Evolutionary conservation across 1,140 invertebrate genomes (phyloP).

Genomic region (Calephelis nemesis): DNA sequence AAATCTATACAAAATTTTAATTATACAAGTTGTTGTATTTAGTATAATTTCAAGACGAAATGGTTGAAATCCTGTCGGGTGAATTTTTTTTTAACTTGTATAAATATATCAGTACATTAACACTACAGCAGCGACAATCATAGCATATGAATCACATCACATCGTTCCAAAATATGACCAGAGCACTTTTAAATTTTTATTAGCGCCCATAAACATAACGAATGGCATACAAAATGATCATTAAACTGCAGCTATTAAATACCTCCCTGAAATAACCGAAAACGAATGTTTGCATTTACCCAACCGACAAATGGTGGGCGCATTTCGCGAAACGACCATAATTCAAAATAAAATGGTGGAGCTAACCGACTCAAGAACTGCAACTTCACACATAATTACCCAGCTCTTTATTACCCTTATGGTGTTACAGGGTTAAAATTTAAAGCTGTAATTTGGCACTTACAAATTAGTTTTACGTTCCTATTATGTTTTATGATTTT

Average conservation of each 20-base stretch:
- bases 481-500: too few relatives aligned
- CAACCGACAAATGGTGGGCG: conserved; percentile 39
- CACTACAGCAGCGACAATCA: background rate
- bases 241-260: conserved; percentile 58
- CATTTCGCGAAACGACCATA: conserved; percentile 42
- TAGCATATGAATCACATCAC: conserved; percentile 4
- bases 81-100: too few relatives aligned
- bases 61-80: too few relatives aligned
- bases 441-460: too few relatives aligned
- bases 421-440: conserved; percentile 7
- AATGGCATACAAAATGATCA: conserved; percentile 52
- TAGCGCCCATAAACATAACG: conserved; percentile 52
- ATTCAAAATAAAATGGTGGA: conserved; percentile 45
- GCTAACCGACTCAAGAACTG: conserved; percentile 41
- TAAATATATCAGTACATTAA: background rate
- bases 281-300: conserved; percentile 48
- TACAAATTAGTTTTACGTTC: too few relatives aligned
- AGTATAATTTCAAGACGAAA: too few relatives aligned
- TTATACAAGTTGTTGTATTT: too few relatives aligned
- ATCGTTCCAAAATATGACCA: conserved; percentile 23
- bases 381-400: conserved; percentile 63
- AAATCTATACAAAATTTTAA: too few relatives aligned
- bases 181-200: conserved; percentile 44
- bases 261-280: conserved; percentile 55
- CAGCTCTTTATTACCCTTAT: conserved; percentile 37